Evolutionary conservation across 2,797 vertebrate genomes (phyloP).

Genomic region (Clarias pachynema): DNA sequence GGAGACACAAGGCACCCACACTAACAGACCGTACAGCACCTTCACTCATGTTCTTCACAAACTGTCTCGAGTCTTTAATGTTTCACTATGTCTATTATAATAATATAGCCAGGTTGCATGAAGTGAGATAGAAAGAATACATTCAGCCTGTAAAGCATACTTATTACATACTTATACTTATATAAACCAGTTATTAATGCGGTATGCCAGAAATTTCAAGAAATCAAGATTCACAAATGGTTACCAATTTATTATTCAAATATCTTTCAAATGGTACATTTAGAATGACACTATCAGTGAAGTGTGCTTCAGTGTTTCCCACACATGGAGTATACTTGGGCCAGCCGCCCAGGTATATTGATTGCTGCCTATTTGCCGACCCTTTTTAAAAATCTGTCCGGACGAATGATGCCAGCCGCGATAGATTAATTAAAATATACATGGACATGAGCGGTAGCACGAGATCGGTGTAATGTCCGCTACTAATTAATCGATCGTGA

Average conservation of each 20-base stretch:
- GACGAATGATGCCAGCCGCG: too few relatives aligned
- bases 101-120: neutral
- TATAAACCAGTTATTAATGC: neutral
- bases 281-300: neutral
- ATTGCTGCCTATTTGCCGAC: too few relatives aligned
- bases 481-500: too few relatives aligned
- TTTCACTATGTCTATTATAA: neutral
- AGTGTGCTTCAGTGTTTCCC: neutral
- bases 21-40: conserved; percentile 27
- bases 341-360: too few relatives aligned
- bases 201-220: neutral
- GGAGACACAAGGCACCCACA: conserved; percentile 19
- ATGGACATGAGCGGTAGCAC: too few relatives aligned
- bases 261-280: neutral
- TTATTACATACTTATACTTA: too few relatives aligned
- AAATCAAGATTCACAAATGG: neutral
- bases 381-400: too few relatives aligned
- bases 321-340: too few relatives aligned
- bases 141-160: neutral
- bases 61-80: neutral
- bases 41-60: too few relatives aligned
- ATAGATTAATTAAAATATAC: too few relatives aligned
- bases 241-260: neutral
- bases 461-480: too few relatives aligned
- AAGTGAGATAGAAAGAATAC: neutral